Percentiles rank a stretch among this genome's conserved stretches.
Conservation (phyloP, 2,113 vertebrate genomes). For the Podocnemis expansa region DNA sequence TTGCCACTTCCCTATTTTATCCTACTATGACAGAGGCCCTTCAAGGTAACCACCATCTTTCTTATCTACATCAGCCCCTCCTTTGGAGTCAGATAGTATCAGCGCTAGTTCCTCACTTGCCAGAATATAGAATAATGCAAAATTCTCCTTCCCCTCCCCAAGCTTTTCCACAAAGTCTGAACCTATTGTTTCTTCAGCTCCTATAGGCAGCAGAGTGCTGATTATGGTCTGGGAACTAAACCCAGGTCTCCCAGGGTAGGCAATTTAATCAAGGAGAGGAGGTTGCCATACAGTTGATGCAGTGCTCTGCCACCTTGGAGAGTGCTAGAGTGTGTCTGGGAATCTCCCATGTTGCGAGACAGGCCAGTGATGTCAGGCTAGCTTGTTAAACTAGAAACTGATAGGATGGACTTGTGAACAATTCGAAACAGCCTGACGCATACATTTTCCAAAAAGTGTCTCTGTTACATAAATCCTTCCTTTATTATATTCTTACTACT, state of each 20-base stretch:
- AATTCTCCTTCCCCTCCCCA: background rate
- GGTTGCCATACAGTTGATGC: background rate
- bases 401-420: accelerated
- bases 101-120: background rate
- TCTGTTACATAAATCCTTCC: constrained; percentile 59
- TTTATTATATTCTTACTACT: constrained; percentile 7
- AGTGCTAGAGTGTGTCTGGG: too few species aligned
- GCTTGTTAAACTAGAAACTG: background rate
- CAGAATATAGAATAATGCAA: background rate
- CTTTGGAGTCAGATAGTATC: background rate
- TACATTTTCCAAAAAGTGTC: constrained; percentile 46
- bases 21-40: background rate
- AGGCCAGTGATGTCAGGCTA: background rate
- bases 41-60: background rate
- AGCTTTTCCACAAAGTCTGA: background rate
- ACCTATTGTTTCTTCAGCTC: background rate
- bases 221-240: background rate
- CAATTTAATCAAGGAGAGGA: background rate
- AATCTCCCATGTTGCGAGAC: background rate
- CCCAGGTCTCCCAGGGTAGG: background rate
- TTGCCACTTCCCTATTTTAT: background rate
- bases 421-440: background rate
- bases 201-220: background rate
- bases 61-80: background rate
- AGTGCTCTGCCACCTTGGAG: background rate